A percentile compares a stretch with the other conserved stretches of the same genome.
Evolutionary conservation across 1,140 invertebrate genomes (phyloP).

Genomic region (Leucophenga varia): DNA sequence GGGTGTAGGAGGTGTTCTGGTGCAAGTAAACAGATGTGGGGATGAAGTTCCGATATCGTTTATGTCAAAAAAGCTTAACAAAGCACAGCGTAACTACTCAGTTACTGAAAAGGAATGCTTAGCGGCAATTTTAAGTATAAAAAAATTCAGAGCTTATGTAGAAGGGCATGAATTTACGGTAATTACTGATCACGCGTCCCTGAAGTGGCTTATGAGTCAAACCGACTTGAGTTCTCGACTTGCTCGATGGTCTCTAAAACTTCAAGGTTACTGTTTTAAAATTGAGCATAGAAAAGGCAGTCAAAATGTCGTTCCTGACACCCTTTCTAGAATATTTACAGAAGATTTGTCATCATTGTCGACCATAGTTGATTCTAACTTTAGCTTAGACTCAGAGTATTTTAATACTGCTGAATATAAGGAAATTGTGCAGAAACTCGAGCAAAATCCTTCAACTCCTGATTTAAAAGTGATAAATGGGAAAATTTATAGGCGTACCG

Average conservation of each 20-base stretch:
- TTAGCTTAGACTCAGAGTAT: no score
- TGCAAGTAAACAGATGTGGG: not conserved
- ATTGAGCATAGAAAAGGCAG: conserved; percentile 39
- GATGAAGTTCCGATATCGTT: conserved; percentile 4
- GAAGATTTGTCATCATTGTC: not conserved
- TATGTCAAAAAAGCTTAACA: no score
- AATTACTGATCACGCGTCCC: not conserved
- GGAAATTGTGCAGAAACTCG: no score
- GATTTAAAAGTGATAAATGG: no score
- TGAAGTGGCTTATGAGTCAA: not conserved
- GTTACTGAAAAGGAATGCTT: no score
- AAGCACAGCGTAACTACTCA: no score
- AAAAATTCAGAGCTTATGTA: conserved; percentile 7
- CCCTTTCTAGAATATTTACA: conserved; percentile 20
- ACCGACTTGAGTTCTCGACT: not conserved
- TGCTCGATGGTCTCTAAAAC: conserved; percentile 2
- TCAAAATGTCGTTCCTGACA: conserved; percentile 36
- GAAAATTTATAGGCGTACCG: no score
- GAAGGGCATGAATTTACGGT: not conserved
- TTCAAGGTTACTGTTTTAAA: conserved; percentile 14
- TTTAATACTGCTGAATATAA: no score
- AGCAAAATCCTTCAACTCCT: no score
- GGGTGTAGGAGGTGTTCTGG: no score
- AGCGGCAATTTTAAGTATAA: no score
- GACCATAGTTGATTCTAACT: not conserved